phyloP scores from a whole-genome alignment of 2,113 vertebrate genomes.

The Tursiops truncatus region DNA sequence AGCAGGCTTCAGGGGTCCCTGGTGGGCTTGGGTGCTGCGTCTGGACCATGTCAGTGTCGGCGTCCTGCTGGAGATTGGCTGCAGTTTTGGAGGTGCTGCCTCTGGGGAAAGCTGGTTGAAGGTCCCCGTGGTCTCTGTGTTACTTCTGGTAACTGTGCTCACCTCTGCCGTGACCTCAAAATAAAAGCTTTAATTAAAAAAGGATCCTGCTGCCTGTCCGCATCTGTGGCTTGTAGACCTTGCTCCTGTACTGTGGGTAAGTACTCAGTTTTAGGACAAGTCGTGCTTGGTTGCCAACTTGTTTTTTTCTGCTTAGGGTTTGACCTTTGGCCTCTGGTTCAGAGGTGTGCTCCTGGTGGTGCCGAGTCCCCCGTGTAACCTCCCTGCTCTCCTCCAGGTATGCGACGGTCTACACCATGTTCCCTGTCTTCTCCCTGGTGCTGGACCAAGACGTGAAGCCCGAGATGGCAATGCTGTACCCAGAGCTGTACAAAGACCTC shows the following conservation, averaged over 20 bases:
- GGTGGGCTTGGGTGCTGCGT: fast-evolving
- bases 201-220: not conserved
- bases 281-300: not conserved
- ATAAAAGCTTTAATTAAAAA: not conserved
- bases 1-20: not conserved
- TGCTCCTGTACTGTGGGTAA: fast-evolving
- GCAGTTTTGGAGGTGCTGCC: not conserved
- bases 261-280: not conserved
- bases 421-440: slow-evolving; percentile 98
- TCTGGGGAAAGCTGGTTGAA: too few relatives aligned
- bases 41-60: not conserved
- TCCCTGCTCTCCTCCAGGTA: slow-evolving; percentile 84
- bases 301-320: not conserved
- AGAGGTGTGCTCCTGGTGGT: fast-evolving
- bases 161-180: not conserved
- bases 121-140: fast-evolving
- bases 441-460: slow-evolving; percentile 98
- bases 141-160: not conserved
- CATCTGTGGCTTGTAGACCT: not conserved
- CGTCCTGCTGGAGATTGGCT: fast-evolving
- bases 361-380: too few relatives aligned
- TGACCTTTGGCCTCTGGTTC: not conserved
- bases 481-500: slow-evolving; percentile 99
- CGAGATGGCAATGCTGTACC: slow-evolving; percentile 96
- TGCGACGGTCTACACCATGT: slow-evolving; percentile 99